phyloP scores from a whole-genome alignment of 2,797 vertebrate genomes.

The Babyrousa celebensis region DNA sequence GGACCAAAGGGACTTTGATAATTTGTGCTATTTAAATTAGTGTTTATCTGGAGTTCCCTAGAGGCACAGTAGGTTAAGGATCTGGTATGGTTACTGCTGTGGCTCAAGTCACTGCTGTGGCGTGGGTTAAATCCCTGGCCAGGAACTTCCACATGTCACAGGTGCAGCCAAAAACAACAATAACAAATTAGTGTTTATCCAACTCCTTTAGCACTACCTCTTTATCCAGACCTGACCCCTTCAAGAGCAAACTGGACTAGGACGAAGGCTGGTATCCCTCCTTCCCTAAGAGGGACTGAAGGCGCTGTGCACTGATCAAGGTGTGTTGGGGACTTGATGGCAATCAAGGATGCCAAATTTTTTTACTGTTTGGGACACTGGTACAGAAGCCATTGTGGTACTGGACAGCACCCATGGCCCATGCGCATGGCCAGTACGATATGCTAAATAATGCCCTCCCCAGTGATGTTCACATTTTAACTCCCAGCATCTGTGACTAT shows the following conservation, averaged over 20 bases:
- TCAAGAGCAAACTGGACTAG: constrained; percentile 3
- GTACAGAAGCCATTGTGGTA: background rate
- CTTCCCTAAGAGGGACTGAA: background rate
- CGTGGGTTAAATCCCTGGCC: too few species aligned
- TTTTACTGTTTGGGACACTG: constrained; percentile 6
- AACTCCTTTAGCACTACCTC: background rate
- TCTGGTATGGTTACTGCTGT: too few species aligned
- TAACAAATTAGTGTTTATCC: too few species aligned
- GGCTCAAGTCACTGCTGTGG: too few species aligned
- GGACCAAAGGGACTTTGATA: background rate
- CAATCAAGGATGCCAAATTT: background rate
- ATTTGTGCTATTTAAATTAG: background rate
- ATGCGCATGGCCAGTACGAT: background rate
- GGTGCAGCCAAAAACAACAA: too few species aligned
- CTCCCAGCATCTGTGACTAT: background rate
- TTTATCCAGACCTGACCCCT: background rate
- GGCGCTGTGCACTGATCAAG: background rate
- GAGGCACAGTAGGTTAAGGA: too few species aligned
- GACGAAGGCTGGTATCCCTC: background rate
- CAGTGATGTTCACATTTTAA: background rate
- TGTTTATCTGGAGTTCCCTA: background rate
- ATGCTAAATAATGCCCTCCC: background rate
- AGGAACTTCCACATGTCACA: too few species aligned
- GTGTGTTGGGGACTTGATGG: background rate
- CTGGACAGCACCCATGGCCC: background rate